A percentile compares a stretch with the other conserved stretches of the same genome.
Conservation (phyloP, 1,140 invertebrate species). For the Tetranychus urticae region DNA sequence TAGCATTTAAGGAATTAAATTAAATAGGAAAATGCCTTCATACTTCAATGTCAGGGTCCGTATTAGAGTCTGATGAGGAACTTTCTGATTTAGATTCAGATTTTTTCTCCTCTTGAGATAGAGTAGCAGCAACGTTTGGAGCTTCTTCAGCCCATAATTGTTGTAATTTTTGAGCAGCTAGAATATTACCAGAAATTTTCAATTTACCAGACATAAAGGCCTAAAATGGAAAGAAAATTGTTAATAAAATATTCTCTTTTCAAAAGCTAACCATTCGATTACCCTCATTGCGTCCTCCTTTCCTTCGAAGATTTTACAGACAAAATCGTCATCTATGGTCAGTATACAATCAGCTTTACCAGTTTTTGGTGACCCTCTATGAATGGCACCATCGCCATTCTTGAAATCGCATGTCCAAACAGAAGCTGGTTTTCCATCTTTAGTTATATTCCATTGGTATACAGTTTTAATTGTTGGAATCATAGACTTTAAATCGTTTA, state of each 20-base stretch:
- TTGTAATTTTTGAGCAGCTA: constrained; percentile 71
- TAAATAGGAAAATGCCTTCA: too few species aligned
- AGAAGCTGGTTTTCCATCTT: constrained; percentile 28
- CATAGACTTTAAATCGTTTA: constrained; percentile 39
- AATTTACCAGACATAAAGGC: constrained; percentile 77
- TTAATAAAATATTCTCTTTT: not conserved
- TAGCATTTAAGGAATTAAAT: not conserved
- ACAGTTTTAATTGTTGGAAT: constrained; percentile 54
- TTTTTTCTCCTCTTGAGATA: constrained; percentile 43
- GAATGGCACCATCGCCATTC: constrained; percentile 34
- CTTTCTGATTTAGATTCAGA: constrained; percentile 20
- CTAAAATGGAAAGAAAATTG: not conserved
- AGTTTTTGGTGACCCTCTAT: constrained; percentile 42
- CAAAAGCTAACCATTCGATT: not conserved
- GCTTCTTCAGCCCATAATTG: constrained; percentile 28
- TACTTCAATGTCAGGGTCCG: not conserved
- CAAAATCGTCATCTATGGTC: constrained; percentile 56
- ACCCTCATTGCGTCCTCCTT: constrained; percentile 59
- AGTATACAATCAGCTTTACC: constrained; percentile 50
- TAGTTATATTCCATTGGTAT: constrained; percentile 59
- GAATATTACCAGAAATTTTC: constrained; percentile 73
- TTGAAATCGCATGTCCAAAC: constrained; percentile 49
- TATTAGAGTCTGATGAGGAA: constrained; percentile 1
- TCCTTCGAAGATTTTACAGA: constrained; percentile 45
- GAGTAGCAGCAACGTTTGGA: constrained; percentile 41